A percentile compares a stretch with the other conserved stretches of the same genome.
Conservation (phyloP, 2,797 vertebrate species). For the Rhinophrynus dorsalis region DNA sequence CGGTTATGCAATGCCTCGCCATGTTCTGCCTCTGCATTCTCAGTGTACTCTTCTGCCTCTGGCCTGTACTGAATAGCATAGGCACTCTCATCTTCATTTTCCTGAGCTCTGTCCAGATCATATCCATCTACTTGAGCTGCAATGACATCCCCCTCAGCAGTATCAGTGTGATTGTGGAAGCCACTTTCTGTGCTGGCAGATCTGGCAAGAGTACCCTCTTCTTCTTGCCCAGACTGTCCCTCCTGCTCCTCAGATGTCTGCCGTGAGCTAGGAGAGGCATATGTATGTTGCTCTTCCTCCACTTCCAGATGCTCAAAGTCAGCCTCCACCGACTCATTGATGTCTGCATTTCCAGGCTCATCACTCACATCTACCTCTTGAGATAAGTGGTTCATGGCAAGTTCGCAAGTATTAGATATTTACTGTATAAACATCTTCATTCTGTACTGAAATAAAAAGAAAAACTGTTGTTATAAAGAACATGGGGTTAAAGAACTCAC, state of each 20-base stretch:
- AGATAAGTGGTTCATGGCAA: slow-evolving; percentile 80
- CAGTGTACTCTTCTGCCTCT: slow-evolving; percentile 86
- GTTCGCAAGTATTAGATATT: slow-evolving; percentile 54
- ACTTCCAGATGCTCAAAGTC: slow-evolving; percentile 73
- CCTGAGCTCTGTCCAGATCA: slow-evolving; percentile 70
- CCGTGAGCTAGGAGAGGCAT: slow-evolving; percentile 65
- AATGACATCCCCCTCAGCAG: slow-evolving; percentile 85
- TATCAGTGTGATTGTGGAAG: slow-evolving; percentile 93
- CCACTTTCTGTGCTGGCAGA: slow-evolving; percentile 94
- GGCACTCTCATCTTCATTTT: slow-evolving; percentile 76
- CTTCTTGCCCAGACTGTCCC: slow-evolving; percentile 67
- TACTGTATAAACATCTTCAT: slow-evolving; percentile 71
- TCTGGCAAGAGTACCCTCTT: slow-evolving; percentile 80
- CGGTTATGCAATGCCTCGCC: slow-evolving; percentile 67
- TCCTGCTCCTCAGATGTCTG: slow-evolving; percentile 71
- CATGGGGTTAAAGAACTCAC: not conserved
- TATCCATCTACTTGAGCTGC: slow-evolving; percentile 68
- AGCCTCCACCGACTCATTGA: slow-evolving; percentile 81
- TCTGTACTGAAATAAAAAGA: slow-evolving; percentile 54
- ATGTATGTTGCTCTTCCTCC: slow-evolving; percentile 65
- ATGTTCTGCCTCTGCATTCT: slow-evolving; percentile 85
- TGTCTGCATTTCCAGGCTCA: slow-evolving; percentile 67
- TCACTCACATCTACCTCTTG: slow-evolving; percentile 73
- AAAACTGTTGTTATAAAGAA: slow-evolving; percentile 2
- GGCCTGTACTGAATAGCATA: slow-evolving; percentile 81